phyloP scores from a whole-genome alignment of 2,888 invertebrate species.

The Drosophila mettleri region DNA sequence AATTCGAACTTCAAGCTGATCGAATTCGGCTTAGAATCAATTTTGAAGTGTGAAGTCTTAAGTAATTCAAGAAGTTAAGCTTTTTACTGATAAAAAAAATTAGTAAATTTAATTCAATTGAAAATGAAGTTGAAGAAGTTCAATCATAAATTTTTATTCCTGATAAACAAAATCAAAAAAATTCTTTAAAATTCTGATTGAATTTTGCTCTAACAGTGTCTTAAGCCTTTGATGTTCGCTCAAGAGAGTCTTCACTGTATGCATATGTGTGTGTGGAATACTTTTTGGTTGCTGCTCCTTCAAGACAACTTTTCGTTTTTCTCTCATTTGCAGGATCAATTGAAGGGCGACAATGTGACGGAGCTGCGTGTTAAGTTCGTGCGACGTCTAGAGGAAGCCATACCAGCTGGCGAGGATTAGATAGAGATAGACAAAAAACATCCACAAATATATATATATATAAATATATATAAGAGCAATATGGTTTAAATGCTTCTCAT shows the following conservation, averaged over 20 bases:
- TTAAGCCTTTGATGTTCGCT: conserved; percentile 13
- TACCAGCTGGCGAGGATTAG: conserved; percentile 99
- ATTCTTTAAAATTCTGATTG: conserved; percentile 4
- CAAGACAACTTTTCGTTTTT: conserved; percentile 15
- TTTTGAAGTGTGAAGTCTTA: too few species aligned
- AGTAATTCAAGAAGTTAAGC: too few species aligned
- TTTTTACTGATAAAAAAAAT: background rate
- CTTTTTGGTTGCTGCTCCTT: conserved; percentile 49
- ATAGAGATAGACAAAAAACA: conserved; percentile 26
- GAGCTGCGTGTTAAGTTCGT: conserved; percentile 98
- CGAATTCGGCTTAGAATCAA: background rate
- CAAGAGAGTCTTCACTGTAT: conserved; percentile 18
- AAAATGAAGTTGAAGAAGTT: background rate
- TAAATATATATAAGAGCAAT: conserved; percentile 14
- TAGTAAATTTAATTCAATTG: background rate
- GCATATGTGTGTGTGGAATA: conserved; percentile 48
- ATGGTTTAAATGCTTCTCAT: conserved; percentile 27
- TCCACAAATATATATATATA: conserved; percentile 23
- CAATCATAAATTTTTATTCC: conserved; percentile 1
- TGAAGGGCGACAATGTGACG: conserved; percentile 97
- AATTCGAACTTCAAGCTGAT: background rate
- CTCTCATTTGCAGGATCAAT: conserved; percentile 89
- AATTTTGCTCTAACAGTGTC: background rate
- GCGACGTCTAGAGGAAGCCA: conserved; percentile 97
- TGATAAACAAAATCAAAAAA: conserved; percentile 2